A percentile compares a stretch with the other conserved stretches of the same genome.
phyloP scores from a whole-genome alignment of 2,113 vertebrate genomes.

The Cephalopholis sonnerati region DNA sequence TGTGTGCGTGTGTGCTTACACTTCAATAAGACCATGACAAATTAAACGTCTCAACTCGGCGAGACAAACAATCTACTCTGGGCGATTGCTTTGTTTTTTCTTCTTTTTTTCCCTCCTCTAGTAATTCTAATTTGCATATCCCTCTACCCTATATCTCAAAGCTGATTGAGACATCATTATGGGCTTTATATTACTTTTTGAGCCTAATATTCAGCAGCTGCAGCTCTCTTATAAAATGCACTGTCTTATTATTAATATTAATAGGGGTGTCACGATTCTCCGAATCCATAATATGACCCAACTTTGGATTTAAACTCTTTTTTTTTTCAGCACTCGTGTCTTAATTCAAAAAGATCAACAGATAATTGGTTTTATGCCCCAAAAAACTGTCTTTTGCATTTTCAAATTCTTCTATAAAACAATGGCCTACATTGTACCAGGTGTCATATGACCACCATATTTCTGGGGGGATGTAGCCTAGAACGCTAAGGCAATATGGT shows the following conservation, averaged over 20 bases:
- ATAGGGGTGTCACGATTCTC: not conserved
- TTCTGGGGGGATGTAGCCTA: no score
- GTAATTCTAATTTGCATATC: constrained; percentile 12
- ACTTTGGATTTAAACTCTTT: no score
- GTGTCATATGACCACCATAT: no score
- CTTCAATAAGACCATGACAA: constrained; percentile 31
- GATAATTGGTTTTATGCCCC: no score
- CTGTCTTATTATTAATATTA: not conserved
- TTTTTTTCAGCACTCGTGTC: no score
- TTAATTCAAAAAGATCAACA: no score
- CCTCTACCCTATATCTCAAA: not conserved
- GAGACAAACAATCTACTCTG: constrained; percentile 42
- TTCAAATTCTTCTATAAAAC: no score
- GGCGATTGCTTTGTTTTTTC: constrained; percentile 6
- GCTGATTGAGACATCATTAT: constrained; percentile 27
- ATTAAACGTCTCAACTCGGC: constrained; percentile 40
- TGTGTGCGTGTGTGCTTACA: not conserved
- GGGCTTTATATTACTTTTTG: constrained; percentile 1
- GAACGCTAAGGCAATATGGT: no score
- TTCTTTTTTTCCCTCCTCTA: not conserved
- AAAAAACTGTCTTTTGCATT: no score
- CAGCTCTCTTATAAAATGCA: not conserved
- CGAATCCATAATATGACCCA: no score
- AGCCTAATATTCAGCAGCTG: constrained; percentile 23
- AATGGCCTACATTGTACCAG: no score